A percentile compares a stretch with the other conserved stretches of the same genome.
These are phyloP conservation scores for Drosophila eugracilis DNA, from an alignment of 1,140 invertebrate species.

Conservation along the genomic window DNA sequence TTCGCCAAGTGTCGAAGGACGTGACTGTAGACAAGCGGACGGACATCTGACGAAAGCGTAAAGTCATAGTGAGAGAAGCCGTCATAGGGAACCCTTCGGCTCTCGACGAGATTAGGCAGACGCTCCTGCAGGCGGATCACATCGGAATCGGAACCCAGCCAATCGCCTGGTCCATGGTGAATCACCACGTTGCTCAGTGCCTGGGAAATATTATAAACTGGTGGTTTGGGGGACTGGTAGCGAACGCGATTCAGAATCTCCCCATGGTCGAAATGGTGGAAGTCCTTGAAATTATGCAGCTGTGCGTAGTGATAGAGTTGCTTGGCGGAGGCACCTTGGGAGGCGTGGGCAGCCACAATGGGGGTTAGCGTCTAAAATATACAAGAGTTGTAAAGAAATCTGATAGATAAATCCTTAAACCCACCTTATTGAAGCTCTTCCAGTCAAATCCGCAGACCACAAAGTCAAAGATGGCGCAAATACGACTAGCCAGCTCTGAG, in stretches of 20 bases:
- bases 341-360: conserved; percentile 40
- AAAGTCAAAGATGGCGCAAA: conserved; percentile 54
- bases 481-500: conserved; percentile 8
- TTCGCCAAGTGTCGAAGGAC: conserved; percentile 7
- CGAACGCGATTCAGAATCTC: conserved; percentile 9
- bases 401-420: background rate
- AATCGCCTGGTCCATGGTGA: conserved; percentile 42
- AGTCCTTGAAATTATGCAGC: conserved; percentile 1
- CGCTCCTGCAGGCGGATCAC: conserved; percentile 1
- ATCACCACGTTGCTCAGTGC: conserved; percentile 29
- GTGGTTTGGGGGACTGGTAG: background rate
- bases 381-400: no score
- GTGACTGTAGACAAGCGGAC: conserved; percentile 21
- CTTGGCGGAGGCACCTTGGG: conserved; percentile 46
- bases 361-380: conserved; percentile 40
- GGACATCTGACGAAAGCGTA: conserved; percentile 43
- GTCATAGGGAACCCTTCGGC: background rate
- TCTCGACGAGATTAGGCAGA: conserved; percentile 44
- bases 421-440: conserved; percentile 46
- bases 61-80: conserved; percentile 56
- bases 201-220: conserved; percentile 39
- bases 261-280: conserved; percentile 42
- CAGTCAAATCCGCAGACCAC: conserved; percentile 59
- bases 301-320: conserved; percentile 57
- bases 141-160: conserved; percentile 30